These are phyloP conservation scores for Prietella phreatophila DNA, from an alignment of 2,113 vertebrate species.

Conservation along the genomic window DNA sequence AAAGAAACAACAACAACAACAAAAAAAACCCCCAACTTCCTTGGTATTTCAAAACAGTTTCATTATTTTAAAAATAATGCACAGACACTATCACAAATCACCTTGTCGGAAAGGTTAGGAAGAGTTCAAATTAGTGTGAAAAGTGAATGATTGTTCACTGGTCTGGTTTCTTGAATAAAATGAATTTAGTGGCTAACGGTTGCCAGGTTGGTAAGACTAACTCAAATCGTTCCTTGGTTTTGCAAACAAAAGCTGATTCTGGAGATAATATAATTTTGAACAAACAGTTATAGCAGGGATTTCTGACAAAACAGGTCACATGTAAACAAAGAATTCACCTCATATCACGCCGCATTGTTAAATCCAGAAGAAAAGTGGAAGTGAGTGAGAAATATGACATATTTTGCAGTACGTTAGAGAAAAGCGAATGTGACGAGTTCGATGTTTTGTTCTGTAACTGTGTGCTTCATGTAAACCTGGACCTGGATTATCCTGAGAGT, in stretches of 20 bases:
- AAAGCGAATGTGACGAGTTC: background rate
- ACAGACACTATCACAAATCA: no score
- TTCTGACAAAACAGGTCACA: background rate
- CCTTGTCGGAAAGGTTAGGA: background rate
- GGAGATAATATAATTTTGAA: background rate
- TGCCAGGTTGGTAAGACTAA: background rate
- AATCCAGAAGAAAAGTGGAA: background rate
- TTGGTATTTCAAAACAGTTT: background rate
- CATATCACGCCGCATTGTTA: background rate
- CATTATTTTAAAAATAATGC: background rate
- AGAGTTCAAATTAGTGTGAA: background rate
- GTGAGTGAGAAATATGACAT: background rate
- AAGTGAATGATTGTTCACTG: background rate
- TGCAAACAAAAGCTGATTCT: background rate
- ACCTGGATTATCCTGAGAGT: background rate
- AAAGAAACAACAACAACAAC: no score
- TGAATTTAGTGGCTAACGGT: background rate
- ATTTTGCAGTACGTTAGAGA: background rate
- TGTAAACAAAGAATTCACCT: background rate
- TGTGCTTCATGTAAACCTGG: background rate
- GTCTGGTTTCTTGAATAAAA: no score
- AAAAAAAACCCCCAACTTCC: background rate
- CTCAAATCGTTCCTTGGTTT: background rate
- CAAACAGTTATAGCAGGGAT: background rate
- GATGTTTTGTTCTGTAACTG: background rate